Evolutionary conservation across 2,888 invertebrate species (phyloP).

Genomic region (Drosophila nigricruria): DNA sequence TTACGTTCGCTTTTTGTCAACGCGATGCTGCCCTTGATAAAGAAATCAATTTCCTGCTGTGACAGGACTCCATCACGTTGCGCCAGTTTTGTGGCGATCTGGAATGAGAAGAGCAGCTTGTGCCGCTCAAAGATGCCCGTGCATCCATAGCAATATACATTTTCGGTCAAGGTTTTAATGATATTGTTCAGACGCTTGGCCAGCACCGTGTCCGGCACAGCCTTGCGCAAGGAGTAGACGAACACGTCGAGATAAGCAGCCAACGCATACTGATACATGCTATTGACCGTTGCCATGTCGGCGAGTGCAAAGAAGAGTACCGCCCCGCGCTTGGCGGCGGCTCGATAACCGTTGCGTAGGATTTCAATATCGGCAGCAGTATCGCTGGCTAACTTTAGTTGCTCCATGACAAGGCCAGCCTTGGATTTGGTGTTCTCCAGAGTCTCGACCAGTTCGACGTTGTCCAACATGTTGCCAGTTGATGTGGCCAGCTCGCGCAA

Average conservation of each 20-base stretch:
- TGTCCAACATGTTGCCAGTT: slow-evolving; percentile 96
- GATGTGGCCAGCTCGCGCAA: slow-evolving; percentile 93
- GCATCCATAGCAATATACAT: slow-evolving; percentile 96
- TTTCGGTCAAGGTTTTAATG: slow-evolving; percentile 93
- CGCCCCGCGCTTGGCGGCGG: slow-evolving; percentile 94
- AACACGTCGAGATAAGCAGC: slow-evolving; percentile 94
- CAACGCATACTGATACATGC: slow-evolving; percentile 97
- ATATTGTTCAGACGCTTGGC: slow-evolving; percentile 91
- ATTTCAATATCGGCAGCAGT: slow-evolving; percentile 93
- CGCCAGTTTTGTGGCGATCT: slow-evolving; percentile 94
- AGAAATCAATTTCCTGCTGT: slow-evolving; percentile 93
- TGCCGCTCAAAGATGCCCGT: slow-evolving; percentile 96
- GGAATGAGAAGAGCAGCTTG: slow-evolving; percentile 95
- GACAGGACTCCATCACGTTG: slow-evolving; percentile 88
- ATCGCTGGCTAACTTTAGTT: slow-evolving; percentile 90
- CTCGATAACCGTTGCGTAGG: slow-evolving; percentile 93
- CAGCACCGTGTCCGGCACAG: slow-evolving; percentile 92
- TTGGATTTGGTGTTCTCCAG: slow-evolving; percentile 95
- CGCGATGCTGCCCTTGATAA: slow-evolving; percentile 94
- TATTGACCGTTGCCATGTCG: slow-evolving; percentile 94
- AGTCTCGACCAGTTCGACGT: slow-evolving; percentile 93
- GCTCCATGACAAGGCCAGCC: slow-evolving; percentile 92
- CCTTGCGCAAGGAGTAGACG: slow-evolving; percentile 91
- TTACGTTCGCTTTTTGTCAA: slow-evolving; percentile 90
- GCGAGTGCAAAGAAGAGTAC: slow-evolving; percentile 95